Percentiles rank a stretch among this genome's conserved stretches.
These are phyloP conservation scores for Thalpophila matura DNA, from an alignment of 2,888 invertebrate genomes.

Conservation along the genomic window DNA sequence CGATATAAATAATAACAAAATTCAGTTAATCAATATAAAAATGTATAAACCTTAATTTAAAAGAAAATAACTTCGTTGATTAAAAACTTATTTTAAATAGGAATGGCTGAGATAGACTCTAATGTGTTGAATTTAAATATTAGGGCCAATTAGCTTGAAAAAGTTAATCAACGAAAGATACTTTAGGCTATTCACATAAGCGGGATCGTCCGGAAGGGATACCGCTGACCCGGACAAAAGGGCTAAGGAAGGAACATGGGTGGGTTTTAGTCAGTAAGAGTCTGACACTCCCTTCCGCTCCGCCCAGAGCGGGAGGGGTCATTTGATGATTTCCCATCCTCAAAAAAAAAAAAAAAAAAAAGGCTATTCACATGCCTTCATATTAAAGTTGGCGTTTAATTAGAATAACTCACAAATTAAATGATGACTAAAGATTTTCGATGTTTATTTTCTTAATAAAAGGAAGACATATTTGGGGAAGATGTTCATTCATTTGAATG, in stretches of 20 bases:
- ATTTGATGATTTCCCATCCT: too few species aligned
- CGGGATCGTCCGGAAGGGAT: too few species aligned
- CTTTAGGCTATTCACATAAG: too few species aligned
- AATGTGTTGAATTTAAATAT: background rate
- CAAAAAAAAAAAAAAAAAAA: too few species aligned
- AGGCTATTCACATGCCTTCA: background rate
- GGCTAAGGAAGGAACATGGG: too few species aligned
- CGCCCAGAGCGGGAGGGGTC: too few species aligned
- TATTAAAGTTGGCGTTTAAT: background rate
- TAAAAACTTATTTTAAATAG: conserved; percentile 46
- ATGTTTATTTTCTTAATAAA: conserved; percentile 22
- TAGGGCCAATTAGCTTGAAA: background rate
- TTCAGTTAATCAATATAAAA: conserved; percentile 26
- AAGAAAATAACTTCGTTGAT: conserved; percentile 60
- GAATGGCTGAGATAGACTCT: conserved; percentile 54
- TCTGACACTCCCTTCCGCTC: too few species aligned
- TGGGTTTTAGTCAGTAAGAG: too few species aligned
- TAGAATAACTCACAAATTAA: conserved; percentile 3
- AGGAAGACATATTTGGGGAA: conserved; percentile 39
- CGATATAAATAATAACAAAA: conserved; percentile 38
- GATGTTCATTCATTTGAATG: too few species aligned
- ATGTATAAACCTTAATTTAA: conserved; percentile 47
- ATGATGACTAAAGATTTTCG: conserved; percentile 35
- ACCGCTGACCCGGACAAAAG: too few species aligned
- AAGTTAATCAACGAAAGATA: background rate